Percentiles rank a stretch among this genome's conserved stretches.
These are phyloP conservation scores for Epinephelus cyanopodus DNA, from an alignment of 2,113 vertebrate species.

Conservation along the genomic window DNA sequence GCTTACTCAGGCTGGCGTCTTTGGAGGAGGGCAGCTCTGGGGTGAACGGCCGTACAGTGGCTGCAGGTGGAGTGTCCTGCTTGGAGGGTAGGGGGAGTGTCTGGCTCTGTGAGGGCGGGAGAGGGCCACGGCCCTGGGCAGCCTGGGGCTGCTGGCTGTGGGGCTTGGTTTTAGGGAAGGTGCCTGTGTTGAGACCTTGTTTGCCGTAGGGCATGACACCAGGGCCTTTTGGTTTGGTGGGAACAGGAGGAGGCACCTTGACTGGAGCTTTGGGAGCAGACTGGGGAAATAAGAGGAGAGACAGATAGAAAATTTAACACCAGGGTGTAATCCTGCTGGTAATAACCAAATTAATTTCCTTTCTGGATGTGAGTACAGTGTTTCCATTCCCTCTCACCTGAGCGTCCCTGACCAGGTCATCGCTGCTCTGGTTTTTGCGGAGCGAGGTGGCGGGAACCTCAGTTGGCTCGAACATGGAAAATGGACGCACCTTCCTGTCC, in stretches of 20 bases:
- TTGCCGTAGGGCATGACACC: constrained; percentile 85
- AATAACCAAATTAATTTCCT: constrained; percentile 2
- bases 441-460: constrained; percentile 85
- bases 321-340: neutral
- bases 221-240: constrained; percentile 95
- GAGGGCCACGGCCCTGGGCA: constrained; percentile 70
- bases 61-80: constrained; percentile 93
- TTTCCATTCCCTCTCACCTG: constrained; percentile 83
- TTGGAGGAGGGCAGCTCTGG: constrained; percentile 91
- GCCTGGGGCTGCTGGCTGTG: constrained; percentile 81
- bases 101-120: constrained; percentile 85
- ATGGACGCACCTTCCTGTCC: constrained; percentile 92
- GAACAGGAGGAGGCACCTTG: constrained; percentile 97
- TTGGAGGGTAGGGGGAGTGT: constrained; percentile 88
- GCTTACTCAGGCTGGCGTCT: constrained; percentile 89
- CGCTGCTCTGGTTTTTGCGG: constrained; percentile 97
- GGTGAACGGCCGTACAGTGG: constrained; percentile 94
- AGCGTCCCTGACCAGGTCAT: constrained; percentile 92
- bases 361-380: neutral
- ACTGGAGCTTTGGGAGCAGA: constrained; percentile 85
- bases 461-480: constrained; percentile 94
- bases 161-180: constrained; percentile 87
- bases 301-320: neutral
- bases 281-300: constrained; percentile 78
- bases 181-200: constrained; percentile 76